Base-by-base conservation (phyloP, 2,888 invertebrate species). In the Acanthopleura granulata region DNA sequence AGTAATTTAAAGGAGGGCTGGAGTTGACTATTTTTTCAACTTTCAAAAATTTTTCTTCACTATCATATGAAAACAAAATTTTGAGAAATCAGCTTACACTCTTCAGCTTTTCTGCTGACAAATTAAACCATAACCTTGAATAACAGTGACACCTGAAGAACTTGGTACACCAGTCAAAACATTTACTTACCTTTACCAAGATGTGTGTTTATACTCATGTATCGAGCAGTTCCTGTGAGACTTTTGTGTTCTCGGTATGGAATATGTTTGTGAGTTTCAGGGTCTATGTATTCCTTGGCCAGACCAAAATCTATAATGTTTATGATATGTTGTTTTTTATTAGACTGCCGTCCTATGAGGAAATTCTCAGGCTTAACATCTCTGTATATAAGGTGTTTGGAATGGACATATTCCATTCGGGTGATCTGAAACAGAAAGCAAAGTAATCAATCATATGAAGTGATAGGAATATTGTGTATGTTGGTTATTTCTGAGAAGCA, bases 131-230 rank as follows among this genome's bases (percentile, higher is more conserved):
- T n/a, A n/a, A n/a, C n/a, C n/a, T n/a, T n/a, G n/a, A n/a, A n/a
- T n/a, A n/a, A n/a, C n/a, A n/a, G n/a, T n/a, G n/a, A n/a, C n/a
- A n/a, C n/a, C n/a, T n/a, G n/a, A n/a, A n/a, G n/a, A n/a, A n/a
- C n/a, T n/a, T n/a, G n/a, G n/a, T n/a, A n/a, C n/a, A n/a, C n/a
- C n/a, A n/a, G n/a, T n/a, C n/a, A 51, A 51, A 51, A 18, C 62
- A 62, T 66, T 22, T 25, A 75, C 89, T 91, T 91, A 95, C 95
- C 95, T 94, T 98, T 97, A 90, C 99, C 99, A 93, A 99, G 95
- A 93, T 99, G 99, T 91, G 99, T 99, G 92, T 99, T 99, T 92
- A 99, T 99, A 92, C 98, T 99, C 99, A 99, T 99, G 93, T 99
- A 99, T 92, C 99, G 94, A 87, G 99, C 99, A 84, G 99, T 99